Conservation (phyloP, 1,140 invertebrate species). For the Eciton burchellii region DNA sequence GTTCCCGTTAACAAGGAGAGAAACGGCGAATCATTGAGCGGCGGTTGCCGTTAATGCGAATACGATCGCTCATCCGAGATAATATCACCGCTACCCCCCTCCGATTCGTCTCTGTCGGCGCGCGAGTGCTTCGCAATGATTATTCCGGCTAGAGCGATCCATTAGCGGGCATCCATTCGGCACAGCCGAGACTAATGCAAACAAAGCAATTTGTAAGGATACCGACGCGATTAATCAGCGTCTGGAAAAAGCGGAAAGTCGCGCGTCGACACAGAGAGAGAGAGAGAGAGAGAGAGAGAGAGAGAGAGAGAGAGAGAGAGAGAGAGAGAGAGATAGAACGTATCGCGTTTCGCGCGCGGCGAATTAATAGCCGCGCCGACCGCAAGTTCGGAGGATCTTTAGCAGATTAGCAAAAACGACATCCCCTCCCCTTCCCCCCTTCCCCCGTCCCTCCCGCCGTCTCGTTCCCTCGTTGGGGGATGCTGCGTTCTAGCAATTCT, state of each 20-base stretch:
- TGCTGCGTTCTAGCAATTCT: neutral
- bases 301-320: too few relatives aligned
- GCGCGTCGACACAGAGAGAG: too few relatives aligned
- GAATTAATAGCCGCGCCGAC: constrained; percentile 63
- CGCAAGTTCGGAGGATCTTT: constrained; percentile 48
- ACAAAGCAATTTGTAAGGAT: constrained; percentile 65
- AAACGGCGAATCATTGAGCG: constrained; percentile 64
- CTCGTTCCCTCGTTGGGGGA: too few relatives aligned
- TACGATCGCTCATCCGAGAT: constrained; percentile 72
- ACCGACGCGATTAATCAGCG: constrained; percentile 65
- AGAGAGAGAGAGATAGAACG: neutral
- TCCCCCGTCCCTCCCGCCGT: neutral
- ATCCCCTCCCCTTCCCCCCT: neutral
- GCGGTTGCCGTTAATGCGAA: constrained; percentile 62
- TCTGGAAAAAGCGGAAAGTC: constrained; percentile 44
- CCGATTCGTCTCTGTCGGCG: constrained; percentile 67
- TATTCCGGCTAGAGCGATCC: constrained; percentile 64
- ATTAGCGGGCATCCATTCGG: constrained; percentile 61
- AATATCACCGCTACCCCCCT: constrained; percentile 65
- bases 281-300: too few relatives aligned
- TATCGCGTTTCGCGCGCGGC: constrained; percentile 28
- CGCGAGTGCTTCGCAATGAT: constrained; percentile 62
- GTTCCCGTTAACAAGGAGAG: constrained; percentile 27
- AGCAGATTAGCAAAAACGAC: constrained; percentile 69
- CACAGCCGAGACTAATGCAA: constrained; percentile 48